A percentile compares a stretch with the other conserved stretches of the same genome.
Evolutionary conservation across 2,797 vertebrate genomes (phyloP).

Genomic region (Meriones psammophilus): DNA sequence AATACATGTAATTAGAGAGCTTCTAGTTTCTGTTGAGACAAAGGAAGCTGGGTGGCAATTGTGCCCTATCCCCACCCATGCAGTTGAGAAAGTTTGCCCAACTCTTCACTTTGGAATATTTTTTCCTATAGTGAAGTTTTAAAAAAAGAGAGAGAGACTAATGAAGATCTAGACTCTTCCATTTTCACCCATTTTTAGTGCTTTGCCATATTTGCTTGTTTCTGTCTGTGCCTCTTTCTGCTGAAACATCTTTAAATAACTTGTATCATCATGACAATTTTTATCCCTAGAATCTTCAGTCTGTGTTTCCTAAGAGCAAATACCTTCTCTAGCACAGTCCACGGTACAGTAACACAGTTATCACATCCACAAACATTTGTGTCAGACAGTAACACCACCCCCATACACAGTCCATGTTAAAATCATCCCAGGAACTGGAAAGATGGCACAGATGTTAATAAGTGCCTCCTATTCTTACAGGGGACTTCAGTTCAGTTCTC

Average conservation of each 20-base stretch:
- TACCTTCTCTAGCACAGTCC: background rate
- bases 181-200: background rate
- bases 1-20: background rate
- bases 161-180: background rate
- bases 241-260: slow-evolving; percentile 50
- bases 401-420: background rate
- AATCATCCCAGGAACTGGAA: background rate
- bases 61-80: background rate
- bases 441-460: background rate
- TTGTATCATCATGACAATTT: background rate
- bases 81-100: background rate
- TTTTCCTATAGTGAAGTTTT: background rate
- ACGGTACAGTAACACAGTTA: background rate
- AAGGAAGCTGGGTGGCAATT: background rate
- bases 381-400: background rate
- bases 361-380: background rate
- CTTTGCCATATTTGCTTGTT: background rate
- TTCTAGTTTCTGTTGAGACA: background rate
- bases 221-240: background rate
- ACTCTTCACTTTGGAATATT: slow-evolving; percentile 12
- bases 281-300: slow-evolving; percentile 9
- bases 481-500: background rate
- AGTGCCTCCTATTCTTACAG: no score
- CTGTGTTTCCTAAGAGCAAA: slow-evolving; percentile 3
- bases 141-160: background rate